Evolutionary conservation across 2,113 vertebrate genomes (phyloP), one percentile per base, ranked within the genome.

Genomic region (Oncorhynchus masou): DNA sequence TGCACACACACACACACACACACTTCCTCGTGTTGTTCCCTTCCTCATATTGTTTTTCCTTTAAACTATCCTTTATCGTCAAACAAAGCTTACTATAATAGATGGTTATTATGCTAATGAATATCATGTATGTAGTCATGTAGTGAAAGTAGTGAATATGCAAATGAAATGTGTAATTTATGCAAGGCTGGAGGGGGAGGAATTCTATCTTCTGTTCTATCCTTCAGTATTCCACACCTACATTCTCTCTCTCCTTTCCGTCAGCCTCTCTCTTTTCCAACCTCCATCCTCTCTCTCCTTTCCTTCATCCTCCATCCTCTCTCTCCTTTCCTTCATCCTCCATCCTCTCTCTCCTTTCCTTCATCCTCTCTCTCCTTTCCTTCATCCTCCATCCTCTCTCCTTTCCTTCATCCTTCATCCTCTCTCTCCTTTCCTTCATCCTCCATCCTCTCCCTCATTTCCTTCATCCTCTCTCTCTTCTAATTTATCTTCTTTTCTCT

Each of bases 151-250:
- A 88, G 91, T 90, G 90, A 90, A 91, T 91, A 92, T 92, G 91
- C 86, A 90, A 91, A 91, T 91, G 86, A 74, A 65, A 89, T 88
- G 88, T 91, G 91, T 91, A 91, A 91, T 92, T 89, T 92, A 92
- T 91, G 91, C 88, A 91, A 54, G 51, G 51, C 51, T 87, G 69
- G 78, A 78, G 74, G 80, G 78, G 82, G 68, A 77, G 86, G 84
- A 85, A 76, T 81, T 86, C 74, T 84, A 72, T 57, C 77, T 71
- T 92, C 85, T 88, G 78, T 88, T 85, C 68, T 75, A 81, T 84
- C 54, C 68, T 83, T 79, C 84, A 27, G 78, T 68, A 82, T 74
- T 27, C 83, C 86, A 79, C 65, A 75, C 79, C 74, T 81, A 48
- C 82, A 57, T 79, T 77, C 13, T 11, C 76, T 71, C 29, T 31